These are phyloP conservation scores for Beris morrisii DNA, from an alignment of 2,888 invertebrate species.

Conservation along the genomic window DNA sequence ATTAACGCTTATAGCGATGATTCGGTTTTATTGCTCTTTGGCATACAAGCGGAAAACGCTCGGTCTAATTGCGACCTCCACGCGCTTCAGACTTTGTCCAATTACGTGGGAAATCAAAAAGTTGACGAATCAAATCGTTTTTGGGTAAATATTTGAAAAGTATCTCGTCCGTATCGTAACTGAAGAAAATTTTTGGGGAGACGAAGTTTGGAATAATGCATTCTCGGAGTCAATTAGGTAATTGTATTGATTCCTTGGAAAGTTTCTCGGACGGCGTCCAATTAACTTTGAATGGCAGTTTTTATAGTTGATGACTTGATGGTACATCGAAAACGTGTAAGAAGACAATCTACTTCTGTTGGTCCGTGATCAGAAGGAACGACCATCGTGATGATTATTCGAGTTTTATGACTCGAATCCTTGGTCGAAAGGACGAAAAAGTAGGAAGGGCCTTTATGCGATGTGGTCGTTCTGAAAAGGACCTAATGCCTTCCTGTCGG, in stretches of 20 bases:
- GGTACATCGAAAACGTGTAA: slow-evolving; percentile 5
- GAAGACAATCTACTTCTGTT: slow-evolving; percentile 13
- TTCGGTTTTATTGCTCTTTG: not conserved
- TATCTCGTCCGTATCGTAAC: not conserved
- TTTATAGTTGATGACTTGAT: not conserved
- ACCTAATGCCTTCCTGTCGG: too few relatives aligned
- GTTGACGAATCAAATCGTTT: slow-evolving; percentile 1
- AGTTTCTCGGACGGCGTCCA: not conserved
- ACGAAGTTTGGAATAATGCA: too few relatives aligned
- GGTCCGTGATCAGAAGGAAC: not conserved
- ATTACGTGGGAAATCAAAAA: slow-evolving; percentile 4
- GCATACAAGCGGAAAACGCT: not conserved
- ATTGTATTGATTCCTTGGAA: not conserved
- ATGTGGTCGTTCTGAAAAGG: too few relatives aligned
- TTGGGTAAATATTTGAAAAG: slow-evolving; percentile 12
- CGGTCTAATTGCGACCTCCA: not conserved
- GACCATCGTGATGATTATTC: slow-evolving; percentile 16
- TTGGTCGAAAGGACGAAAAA: not conserved
- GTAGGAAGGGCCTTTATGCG: not conserved
- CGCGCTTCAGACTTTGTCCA: not conserved
- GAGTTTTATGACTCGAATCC: slow-evolving; percentile 18
- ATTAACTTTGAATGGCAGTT: slow-evolving; percentile 12
- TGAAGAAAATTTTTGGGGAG: not conserved
- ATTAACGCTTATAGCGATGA: not conserved
- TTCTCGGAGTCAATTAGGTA: slow-evolving; percentile 6